Percentiles rank a stretch among this genome's conserved stretches.
Evolutionary conservation across 2,113 vertebrate species (phyloP).

Genomic region (Podarcis raffonei): DNA sequence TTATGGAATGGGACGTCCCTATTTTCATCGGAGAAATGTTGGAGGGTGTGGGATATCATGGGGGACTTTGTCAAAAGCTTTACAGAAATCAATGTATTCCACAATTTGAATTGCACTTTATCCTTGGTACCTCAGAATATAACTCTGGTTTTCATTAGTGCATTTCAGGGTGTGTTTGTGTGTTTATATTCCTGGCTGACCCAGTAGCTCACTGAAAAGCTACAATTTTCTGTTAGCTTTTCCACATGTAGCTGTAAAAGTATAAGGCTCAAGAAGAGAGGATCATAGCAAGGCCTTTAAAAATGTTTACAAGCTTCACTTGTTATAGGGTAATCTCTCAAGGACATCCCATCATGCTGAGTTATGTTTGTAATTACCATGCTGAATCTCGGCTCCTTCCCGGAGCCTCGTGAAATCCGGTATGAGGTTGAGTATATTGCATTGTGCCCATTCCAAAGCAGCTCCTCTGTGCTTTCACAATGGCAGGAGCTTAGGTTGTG

Average conservation of each 20-base stretch:
- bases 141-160: slow-evolving; percentile 52
- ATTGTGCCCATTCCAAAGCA: neutral
- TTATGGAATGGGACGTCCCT: no score
- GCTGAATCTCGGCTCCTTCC: neutral
- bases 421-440: neutral
- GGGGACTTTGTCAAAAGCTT: neutral
- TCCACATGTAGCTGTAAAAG: slow-evolving; percentile 23
- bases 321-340: slow-evolving; percentile 4
- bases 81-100: no score
- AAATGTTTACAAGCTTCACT: slow-evolving; percentile 1
- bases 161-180: slow-evolving; percentile 18
- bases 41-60: no score
- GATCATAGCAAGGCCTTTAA: slow-evolving; percentile 1
- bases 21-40: no score
- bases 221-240: slow-evolving; percentile 40
- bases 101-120: slow-evolving; percentile 56
- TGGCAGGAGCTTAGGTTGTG: neutral
- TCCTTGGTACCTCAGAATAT: slow-evolving; percentile 50
- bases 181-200: slow-evolving; percentile 31
- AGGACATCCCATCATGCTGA: neutral
- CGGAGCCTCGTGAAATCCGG: neutral
- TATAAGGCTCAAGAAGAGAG: slow-evolving; percentile 13
- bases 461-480: neutral
- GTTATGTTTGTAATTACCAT: neutral
- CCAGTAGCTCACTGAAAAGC: slow-evolving; percentile 28